phyloP scores from a whole-genome alignment of 2,888 invertebrate genomes.

The Zaprionus bogoriensis region DNA sequence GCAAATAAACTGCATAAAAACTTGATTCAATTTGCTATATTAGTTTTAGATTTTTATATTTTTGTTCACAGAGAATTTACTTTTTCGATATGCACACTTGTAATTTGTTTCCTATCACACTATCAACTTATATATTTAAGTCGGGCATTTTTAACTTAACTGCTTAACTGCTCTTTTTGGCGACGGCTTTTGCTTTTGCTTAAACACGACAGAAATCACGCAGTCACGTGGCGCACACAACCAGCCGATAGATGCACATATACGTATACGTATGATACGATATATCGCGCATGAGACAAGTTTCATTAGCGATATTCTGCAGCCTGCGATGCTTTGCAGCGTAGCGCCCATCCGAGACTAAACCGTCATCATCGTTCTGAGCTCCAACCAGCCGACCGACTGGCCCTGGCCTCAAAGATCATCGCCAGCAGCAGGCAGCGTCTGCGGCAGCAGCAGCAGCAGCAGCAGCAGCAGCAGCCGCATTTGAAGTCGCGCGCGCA shows the following conservation, averaged over 20 bases:
- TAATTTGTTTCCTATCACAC: not conserved
- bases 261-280: slow-evolving; percentile 21
- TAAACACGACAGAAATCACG: slow-evolving; percentile 11
- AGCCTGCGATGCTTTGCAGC: slow-evolving; percentile 77
- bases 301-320: slow-evolving; percentile 48
- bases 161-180: slow-evolving; percentile 14
- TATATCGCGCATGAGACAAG: slow-evolving; percentile 12
- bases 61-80: slow-evolving; percentile 17
- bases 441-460: slow-evolving; percentile 14
- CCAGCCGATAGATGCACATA: slow-evolving; percentile 16
- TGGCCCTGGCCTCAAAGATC: slow-evolving; percentile 75
- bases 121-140: not conserved
- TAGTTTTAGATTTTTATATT: slow-evolving; percentile 2
- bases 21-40: slow-evolving; percentile 1
- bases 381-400: slow-evolving; percentile 62
- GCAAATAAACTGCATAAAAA: slow-evolving; percentile 44
- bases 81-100: not conserved
- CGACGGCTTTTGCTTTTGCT: slow-evolving; percentile 57
- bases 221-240: slow-evolving; percentile 37
- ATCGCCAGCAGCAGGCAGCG: slow-evolving; percentile 39
- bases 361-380: slow-evolving; percentile 71
- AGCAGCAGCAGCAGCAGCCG: slow-evolving; percentile 17
- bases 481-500: slow-evolving; percentile 66
- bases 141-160: not conserved
- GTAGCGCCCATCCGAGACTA: slow-evolving; percentile 80